A percentile compares a stretch with the other conserved stretches of the same genome.
phyloP scores from a whole-genome alignment of 2,797 vertebrate species.

The Takifugu ocellatus region DNA sequence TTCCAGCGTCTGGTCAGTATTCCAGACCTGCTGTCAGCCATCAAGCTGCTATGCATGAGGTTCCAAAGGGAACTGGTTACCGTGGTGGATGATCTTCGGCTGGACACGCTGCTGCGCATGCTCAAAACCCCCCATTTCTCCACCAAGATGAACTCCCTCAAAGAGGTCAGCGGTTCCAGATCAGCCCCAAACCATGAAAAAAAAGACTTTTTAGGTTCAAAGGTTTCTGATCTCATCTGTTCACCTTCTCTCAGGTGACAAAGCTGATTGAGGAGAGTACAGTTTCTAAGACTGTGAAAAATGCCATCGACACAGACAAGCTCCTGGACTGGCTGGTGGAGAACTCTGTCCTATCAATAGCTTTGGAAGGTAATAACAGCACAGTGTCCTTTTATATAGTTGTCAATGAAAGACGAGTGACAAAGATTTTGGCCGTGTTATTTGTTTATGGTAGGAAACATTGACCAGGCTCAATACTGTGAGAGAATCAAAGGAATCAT shows the following conservation, averaged over 20 bases:
- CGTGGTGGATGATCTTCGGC: slow-evolving; percentile 89
- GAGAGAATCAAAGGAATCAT: slow-evolving; percentile 99
- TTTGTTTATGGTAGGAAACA: slow-evolving; percentile 82
- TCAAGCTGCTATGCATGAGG: slow-evolving; percentile 97
- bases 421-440: not conserved
- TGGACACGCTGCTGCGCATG: slow-evolving; percentile 96
- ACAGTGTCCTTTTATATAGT: not conserved
- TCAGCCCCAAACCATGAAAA: not conserved
- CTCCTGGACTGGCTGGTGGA: slow-evolving; percentile 97
- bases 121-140: slow-evolving; percentile 98
- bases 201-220: not conserved
- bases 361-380: slow-evolving; percentile 85
- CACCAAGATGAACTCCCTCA: slow-evolving; percentile 99
- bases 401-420: not conserved
- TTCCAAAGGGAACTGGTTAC: slow-evolving; percentile 95
- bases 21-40: slow-evolving; percentile 95
- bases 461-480: slow-evolving; percentile 98
- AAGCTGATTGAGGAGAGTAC: slow-evolving; percentile 99
- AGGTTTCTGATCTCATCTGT: not conserved
- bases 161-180: slow-evolving; percentile 79
- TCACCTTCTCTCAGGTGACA: slow-evolving; percentile 81
- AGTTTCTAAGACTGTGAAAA: slow-evolving; percentile 96
- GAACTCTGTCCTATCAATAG: slow-evolving; percentile 97
- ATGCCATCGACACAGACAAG: slow-evolving; percentile 95
- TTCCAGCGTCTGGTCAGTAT: slow-evolving; percentile 92